phyloP scores from a whole-genome alignment of 2,797 vertebrate species.

The Siniperca undulata region DNA sequence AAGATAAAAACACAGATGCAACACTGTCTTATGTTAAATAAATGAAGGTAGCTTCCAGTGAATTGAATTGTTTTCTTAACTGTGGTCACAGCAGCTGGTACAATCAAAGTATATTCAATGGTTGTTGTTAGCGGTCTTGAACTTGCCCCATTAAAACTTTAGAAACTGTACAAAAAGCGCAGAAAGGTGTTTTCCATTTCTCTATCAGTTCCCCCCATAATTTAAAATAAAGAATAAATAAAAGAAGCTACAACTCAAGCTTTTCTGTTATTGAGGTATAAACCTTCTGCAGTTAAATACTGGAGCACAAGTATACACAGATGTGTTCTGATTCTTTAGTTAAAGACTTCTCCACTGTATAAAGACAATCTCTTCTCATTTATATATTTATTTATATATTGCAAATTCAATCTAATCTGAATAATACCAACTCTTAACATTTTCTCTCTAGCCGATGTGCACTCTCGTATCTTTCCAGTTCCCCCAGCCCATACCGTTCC shows the following conservation, averaged over 20 bases:
- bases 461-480: no score
- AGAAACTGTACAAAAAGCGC: neutral
- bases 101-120: neutral
- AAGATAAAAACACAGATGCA: neutral
- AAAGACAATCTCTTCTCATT: neutral
- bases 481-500: no score
- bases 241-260: no score
- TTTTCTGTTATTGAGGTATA: no score
- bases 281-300: no score
- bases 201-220: no score
- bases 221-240: no score
- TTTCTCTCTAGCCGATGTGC: no score
- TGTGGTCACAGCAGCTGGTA: neutral
- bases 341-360: neutral
- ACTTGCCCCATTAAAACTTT: no score
- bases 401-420: neutral
- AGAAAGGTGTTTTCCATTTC: no score
- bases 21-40: neutral
- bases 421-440: neutral
- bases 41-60: neutral
- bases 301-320: neutral
- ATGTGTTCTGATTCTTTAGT: neutral
- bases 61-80: neutral
- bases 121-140: neutral
- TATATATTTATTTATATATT: no score